A percentile compares a stretch with the other conserved stretches of the same genome.
These are phyloP conservation scores for Dromiciops gliroides DNA, from an alignment of 2,113 vertebrate species.

Conservation along the genomic window DNA sequence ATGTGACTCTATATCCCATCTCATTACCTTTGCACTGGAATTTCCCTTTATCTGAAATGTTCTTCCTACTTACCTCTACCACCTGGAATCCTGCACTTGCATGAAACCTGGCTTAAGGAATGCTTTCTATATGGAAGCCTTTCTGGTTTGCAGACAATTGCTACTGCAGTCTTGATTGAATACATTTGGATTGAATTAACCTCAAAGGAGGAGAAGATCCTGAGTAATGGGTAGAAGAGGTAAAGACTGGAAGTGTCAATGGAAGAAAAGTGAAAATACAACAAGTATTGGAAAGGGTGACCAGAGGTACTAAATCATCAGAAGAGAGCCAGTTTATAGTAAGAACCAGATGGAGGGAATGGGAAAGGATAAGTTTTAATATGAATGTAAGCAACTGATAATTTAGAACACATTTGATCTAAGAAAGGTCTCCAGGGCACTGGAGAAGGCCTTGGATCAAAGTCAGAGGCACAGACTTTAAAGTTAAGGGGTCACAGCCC, in stretches of 20 bases:
- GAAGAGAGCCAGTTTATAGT: background rate
- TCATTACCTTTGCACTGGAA: background rate
- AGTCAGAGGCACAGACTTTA: background rate
- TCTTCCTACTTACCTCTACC: background rate
- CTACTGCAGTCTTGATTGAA: background rate
- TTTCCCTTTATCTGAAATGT: background rate
- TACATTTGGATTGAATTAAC: background rate
- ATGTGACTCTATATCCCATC: background rate
- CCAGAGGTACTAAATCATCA: background rate
- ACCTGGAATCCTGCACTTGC: background rate
- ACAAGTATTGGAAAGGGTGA: background rate
- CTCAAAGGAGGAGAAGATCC: background rate
- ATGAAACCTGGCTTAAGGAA: background rate
- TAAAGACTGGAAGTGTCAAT: background rate
- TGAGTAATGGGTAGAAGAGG: background rate
- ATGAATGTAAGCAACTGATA: background rate
- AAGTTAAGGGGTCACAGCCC: background rate
- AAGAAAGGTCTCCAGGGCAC: background rate
- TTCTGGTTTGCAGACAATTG: background rate
- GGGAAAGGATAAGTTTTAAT: background rate
- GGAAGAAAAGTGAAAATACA: background rate
- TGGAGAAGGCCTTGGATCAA: background rate
- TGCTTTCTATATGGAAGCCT: background rate
- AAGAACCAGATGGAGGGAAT: background rate
- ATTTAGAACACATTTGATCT: background rate